These are phyloP conservation scores for Melanotaenia duboulayi DNA, from an alignment of 2,113 vertebrate species.

Conservation along the genomic window DNA sequence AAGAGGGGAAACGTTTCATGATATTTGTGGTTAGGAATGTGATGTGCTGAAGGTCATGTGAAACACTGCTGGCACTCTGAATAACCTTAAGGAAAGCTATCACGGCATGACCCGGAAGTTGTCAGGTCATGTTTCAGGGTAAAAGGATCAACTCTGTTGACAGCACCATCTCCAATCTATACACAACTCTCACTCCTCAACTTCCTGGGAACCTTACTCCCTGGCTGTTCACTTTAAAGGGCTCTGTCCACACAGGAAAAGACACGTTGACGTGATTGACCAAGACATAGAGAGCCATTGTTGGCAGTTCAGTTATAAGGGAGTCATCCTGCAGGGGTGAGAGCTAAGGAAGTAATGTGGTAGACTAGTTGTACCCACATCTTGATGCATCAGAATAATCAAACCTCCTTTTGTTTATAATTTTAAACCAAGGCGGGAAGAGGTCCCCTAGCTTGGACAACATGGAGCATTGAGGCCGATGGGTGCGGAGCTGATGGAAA, in stretches of 20 bases:
- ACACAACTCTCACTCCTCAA: conserved; percentile 69
- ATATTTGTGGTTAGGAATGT: conserved; percentile 68
- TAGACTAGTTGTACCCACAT: conserved; percentile 63
- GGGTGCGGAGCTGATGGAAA: conserved; percentile 52
- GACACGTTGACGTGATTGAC: conserved; percentile 42
- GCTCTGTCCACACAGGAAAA: conserved; percentile 58
- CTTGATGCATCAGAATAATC: conserved; percentile 53
- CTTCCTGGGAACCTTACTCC: conserved; percentile 71
- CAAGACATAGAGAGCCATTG: conserved; percentile 63
- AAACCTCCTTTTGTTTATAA: conserved; percentile 45
- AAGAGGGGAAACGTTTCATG: conserved; percentile 30
- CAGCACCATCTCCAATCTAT: conserved; percentile 66
- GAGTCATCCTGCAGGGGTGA: conserved; percentile 32
- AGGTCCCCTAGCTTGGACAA: conserved; percentile 60
- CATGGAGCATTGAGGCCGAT: conserved; percentile 25
- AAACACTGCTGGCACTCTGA: conserved; percentile 74
- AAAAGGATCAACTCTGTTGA: conserved; percentile 71
- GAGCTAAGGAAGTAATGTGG: conserved; percentile 51
- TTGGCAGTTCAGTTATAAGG: conserved; percentile 37
- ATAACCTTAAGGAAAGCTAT: conserved; percentile 69
- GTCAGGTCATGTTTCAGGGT: conserved; percentile 72
- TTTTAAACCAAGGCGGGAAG: conserved; percentile 39
- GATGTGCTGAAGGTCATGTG: conserved; percentile 78
- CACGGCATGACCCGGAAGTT: conserved; percentile 74
- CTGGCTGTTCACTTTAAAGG: conserved; percentile 50